phyloP scores from a whole-genome alignment of 2,797 vertebrate genomes.

The Sarcoramphus papa region DNA sequence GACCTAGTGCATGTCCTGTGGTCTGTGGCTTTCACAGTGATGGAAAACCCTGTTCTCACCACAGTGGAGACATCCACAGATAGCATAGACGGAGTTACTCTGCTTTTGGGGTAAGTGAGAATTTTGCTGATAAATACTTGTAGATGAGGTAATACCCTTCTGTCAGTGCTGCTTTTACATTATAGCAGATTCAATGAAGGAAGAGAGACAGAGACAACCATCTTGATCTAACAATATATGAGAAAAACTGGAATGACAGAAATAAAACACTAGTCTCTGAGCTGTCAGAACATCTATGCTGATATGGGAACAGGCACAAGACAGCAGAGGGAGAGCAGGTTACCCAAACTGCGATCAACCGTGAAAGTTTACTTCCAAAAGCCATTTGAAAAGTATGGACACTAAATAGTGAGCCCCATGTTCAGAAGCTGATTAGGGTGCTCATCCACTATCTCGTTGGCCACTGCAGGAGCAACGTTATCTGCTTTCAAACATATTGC shows the following conservation, averaged over 20 bases:
- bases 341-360: not conserved
- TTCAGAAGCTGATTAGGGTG: not conserved
- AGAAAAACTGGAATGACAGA: not conserved
- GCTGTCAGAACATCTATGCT: not conserved
- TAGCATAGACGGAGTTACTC: not conserved
- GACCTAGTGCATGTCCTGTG: not conserved
- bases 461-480: not conserved
- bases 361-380: not conserved
- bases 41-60: not conserved
- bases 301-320: not conserved
- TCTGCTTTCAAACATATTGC: not conserved
- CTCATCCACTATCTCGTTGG: not conserved
- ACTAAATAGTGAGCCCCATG: fast-evolving
- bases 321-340: not conserved
- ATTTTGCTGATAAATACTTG: not conserved
- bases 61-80: not conserved
- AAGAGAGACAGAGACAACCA: not conserved
- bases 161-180: not conserved
- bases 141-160: not conserved
- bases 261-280: not conserved
- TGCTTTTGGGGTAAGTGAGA: not conserved
- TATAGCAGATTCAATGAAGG: not conserved
- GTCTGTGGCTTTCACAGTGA: not conserved
- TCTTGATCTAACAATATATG: not conserved
- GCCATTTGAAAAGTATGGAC: not conserved